These are phyloP conservation scores for Nycticorax nycticorax DNA, from an alignment of 2,113 vertebrate genomes.

Conservation along the genomic window DNA sequence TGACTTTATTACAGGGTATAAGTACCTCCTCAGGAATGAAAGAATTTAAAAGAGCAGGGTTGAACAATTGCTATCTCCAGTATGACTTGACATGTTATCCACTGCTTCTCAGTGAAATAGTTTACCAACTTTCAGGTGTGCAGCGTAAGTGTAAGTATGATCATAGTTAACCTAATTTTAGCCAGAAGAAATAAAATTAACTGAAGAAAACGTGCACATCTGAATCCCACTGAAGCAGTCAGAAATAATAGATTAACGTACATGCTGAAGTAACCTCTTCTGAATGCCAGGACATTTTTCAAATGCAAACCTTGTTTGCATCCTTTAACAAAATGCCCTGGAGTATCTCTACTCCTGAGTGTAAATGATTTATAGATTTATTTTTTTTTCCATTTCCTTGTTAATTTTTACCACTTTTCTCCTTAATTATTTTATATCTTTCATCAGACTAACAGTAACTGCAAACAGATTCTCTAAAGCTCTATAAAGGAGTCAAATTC, in stretches of 20 bases:
- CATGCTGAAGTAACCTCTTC: background rate
- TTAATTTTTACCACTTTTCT: background rate
- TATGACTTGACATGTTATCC: background rate
- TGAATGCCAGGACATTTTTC: background rate
- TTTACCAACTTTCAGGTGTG: background rate
- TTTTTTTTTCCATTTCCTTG: background rate
- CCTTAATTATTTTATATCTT: background rate
- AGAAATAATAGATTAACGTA: background rate
- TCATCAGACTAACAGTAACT: background rate
- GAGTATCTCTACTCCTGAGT: background rate
- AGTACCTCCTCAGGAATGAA: background rate
- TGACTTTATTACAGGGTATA: background rate
- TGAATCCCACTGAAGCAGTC: background rate
- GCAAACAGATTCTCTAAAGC: background rate
- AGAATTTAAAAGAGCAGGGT: background rate
- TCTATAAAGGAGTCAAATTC: background rate
- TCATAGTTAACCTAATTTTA: background rate
- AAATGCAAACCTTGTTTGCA: background rate
- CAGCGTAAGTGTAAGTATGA: background rate
- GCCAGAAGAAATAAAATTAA: background rate
- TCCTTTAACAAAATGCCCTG: background rate
- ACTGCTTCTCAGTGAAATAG: background rate
- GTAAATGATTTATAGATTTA: background rate
- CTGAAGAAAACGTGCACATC: rapidly evolving
- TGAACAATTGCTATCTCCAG: background rate